phyloP scores from a whole-genome alignment of 2,113 vertebrate species.

The Amphiprion percula region DNA sequence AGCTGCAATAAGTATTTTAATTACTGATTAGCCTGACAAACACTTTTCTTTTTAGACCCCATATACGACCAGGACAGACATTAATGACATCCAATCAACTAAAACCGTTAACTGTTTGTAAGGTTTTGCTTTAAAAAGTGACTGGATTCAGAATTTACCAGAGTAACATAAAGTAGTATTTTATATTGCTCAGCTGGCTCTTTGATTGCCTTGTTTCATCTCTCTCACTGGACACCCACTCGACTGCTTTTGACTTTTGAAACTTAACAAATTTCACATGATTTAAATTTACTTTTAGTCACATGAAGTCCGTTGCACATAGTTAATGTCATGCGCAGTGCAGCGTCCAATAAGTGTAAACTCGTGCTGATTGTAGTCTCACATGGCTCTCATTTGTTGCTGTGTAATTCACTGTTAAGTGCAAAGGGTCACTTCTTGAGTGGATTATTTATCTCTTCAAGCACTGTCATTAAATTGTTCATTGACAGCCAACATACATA shows the following conservation, averaged over 20 bases:
- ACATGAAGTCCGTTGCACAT: slow-evolving; percentile 36
- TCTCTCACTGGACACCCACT: neutral
- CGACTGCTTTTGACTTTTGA: neutral
- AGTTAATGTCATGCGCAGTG: slow-evolving; percentile 12
- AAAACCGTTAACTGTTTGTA: no score
- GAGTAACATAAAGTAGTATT: neutral
- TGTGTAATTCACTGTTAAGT: neutral
- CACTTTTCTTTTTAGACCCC: no score
- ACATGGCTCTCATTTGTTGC: slow-evolving; percentile 61
- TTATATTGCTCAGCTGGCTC: no score
- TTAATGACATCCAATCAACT: no score
- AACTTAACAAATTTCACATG: slow-evolving; percentile 39
- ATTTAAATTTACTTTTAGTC: slow-evolving; percentile 20
- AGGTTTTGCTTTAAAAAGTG: no score
- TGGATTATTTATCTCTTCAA: neutral
- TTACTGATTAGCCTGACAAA: neutral
- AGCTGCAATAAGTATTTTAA: neutral
- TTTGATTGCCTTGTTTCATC: neutral
- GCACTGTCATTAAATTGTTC: neutral
- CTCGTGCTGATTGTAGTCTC: slow-evolving; percentile 9
- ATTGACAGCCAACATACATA: no score
- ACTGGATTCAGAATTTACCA: no score
- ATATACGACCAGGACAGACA: no score
- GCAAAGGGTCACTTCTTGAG: neutral
- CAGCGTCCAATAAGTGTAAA: slow-evolving; percentile 42